phyloP scores from a whole-genome alignment of 2,888 invertebrate genomes.

The Lobophora halterata region DNA sequence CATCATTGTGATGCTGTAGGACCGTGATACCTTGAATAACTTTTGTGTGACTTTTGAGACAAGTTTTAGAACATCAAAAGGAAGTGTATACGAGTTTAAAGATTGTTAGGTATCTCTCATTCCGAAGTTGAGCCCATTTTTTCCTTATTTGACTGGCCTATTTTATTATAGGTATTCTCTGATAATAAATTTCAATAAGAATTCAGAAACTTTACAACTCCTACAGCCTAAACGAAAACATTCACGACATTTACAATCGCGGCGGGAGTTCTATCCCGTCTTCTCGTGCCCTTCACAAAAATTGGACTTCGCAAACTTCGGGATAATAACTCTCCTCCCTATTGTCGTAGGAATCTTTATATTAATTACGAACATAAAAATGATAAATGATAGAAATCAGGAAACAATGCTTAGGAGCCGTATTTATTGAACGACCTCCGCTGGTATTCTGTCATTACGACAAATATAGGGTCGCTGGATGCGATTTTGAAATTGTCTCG shows the following conservation, averaged over 20 bases:
- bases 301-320: slow-evolving; percentile 38
- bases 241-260: slow-evolving; percentile 8
- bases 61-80: no score
- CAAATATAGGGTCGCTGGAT: slow-evolving; percentile 65
- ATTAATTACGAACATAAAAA: slow-evolving; percentile 78
- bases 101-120: no score
- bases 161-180: no score
- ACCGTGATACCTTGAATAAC: no score
- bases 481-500: no score
- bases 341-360: slow-evolving; percentile 68
- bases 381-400: slow-evolving; percentile 72
- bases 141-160: no score
- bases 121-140: no score
- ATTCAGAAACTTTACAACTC: not conserved
- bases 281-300: slow-evolving; percentile 31
- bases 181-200: not conserved
- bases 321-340: slow-evolving; percentile 49
- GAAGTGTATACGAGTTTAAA: no score
- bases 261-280: no score
- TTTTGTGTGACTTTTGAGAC: no score
- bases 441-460: slow-evolving; percentile 61
- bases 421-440: slow-evolving; percentile 51
- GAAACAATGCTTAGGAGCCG: slow-evolving; percentile 67
- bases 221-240: slow-evolving; percentile 6
- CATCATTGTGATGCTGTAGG: no score